Evolutionary conservation across 2,113 vertebrate species (phyloP).

Genomic region (Stigmatopora nigra): DNA sequence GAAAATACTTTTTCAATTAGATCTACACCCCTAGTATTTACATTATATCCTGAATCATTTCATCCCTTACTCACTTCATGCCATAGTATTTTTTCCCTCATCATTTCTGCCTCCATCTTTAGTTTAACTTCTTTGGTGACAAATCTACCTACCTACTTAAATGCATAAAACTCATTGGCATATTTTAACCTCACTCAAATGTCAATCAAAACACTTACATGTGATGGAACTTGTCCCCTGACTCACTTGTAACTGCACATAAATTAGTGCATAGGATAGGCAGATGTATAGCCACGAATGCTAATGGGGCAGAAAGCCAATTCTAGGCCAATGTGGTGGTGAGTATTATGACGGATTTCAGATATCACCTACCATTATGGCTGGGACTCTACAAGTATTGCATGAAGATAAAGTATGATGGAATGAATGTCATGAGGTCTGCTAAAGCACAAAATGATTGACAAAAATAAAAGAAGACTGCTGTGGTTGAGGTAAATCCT

Average conservation of each 20-base stretch:
- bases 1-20: too few species aligned
- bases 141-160: slow-evolving; percentile 17
- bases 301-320: slow-evolving; percentile 66
- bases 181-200: slow-evolving; percentile 31
- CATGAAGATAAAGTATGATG: slow-evolving; percentile 30
- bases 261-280: slow-evolving; percentile 20
- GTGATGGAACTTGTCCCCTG: slow-evolving; percentile 33
- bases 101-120: neutral
- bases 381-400: slow-evolving; percentile 38
- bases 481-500: neutral
- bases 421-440: slow-evolving; percentile 12
- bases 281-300: slow-evolving; percentile 29
- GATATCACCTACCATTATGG: slow-evolving; percentile 40
- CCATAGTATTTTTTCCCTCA: slow-evolving; percentile 17
- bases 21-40: too few species aligned
- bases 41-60: slow-evolving; percentile 12
- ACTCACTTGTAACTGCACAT: slow-evolving; percentile 38
- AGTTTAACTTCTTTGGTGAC: slow-evolving; percentile 2
- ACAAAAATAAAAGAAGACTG: slow-evolving; percentile 4
- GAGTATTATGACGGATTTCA: slow-evolving; percentile 62
- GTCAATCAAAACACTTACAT: slow-evolving; percentile 59
- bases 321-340: slow-evolving; percentile 44
- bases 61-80: neutral
- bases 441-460: slow-evolving; percentile 1
- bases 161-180: slow-evolving; percentile 15